Conservation (phyloP, 2,797 vertebrate species). For the Platyrinchus mystaceus region DNA sequence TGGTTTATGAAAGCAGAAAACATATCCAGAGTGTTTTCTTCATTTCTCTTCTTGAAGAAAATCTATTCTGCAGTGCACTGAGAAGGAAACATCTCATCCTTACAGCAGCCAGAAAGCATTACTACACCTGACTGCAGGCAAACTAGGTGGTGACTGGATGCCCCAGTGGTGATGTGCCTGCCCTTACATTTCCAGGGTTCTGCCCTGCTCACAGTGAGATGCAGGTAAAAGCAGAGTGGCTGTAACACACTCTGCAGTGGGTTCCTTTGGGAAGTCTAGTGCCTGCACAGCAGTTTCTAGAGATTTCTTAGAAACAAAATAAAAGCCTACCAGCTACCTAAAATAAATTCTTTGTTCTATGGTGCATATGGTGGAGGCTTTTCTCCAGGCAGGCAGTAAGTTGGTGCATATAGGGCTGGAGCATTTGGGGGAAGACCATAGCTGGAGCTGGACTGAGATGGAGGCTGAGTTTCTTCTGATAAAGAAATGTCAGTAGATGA, state of each 20-base stretch:
- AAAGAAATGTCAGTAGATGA: conserved; percentile 75
- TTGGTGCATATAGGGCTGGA: conserved; percentile 77
- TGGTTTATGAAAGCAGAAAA: not conserved
- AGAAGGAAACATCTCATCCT: not conserved
- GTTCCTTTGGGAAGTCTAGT: not conserved
- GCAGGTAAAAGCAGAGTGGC: not conserved
- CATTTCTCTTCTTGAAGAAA: not conserved
- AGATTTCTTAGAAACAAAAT: not conserved
- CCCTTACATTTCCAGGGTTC: not conserved
- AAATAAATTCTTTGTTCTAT: conserved; percentile 64
- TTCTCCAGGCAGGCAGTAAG: conserved; percentile 83
- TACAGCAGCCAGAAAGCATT: not conserved
- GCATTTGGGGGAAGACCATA: conserved; percentile 82
- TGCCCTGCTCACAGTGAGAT: not conserved
- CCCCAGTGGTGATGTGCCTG: not conserved
- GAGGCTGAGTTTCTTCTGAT: conserved; percentile 74
- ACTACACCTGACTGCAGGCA: not conserved
- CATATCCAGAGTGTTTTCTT: not conserved
- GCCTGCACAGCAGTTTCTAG: not conserved
- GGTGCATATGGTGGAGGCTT: conserved; percentile 93
- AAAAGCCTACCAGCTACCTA: not conserved
- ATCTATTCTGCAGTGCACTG: not conserved
- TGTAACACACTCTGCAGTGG: not conserved
- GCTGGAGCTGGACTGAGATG: conserved; percentile 77
- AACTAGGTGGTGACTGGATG: not conserved